Evolutionary conservation across 1,140 invertebrate species (phyloP).

Genomic region (Drosophila kepulauana): DNA sequence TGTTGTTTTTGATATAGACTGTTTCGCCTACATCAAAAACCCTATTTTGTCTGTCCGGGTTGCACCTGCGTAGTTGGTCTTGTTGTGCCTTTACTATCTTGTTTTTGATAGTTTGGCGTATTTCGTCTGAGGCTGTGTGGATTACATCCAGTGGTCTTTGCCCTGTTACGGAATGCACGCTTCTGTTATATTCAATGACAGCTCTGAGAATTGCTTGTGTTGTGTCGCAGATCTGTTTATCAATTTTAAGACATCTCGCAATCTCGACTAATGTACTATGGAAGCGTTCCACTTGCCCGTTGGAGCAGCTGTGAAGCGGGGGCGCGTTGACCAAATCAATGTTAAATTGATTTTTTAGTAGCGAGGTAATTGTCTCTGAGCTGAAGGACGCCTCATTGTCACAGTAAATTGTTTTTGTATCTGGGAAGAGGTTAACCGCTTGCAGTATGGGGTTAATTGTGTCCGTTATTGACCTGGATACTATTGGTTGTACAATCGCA

Average conservation of each 20-base stretch:
- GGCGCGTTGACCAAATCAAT: constrained; percentile 7
- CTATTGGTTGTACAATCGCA: constrained; percentile 2
- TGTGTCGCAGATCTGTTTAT: no score
- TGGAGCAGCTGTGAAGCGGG: constrained; percentile 17
- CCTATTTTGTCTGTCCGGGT: not conserved
- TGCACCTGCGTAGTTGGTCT: not conserved
- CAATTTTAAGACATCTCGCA: not conserved
- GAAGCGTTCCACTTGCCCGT: constrained; percentile 16
- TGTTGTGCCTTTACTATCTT: not conserved
- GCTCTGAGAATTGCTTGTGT: no score
- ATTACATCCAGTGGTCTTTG: not conserved
- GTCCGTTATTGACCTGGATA: constrained; percentile 22
- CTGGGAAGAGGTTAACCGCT: constrained; percentile 10
- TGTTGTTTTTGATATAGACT: not conserved
- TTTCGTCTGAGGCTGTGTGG: not conserved
- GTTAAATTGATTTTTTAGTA: constrained; percentile 6
- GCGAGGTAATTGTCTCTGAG: constrained; percentile 3
- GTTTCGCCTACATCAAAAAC: constrained; percentile 1
- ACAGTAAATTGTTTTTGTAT: constrained; percentile 2
- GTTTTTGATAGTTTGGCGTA: not conserved
- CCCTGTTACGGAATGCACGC: not conserved
- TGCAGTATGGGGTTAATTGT: constrained; percentile 10
- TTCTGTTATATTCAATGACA: not conserved
- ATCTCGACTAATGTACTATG: not conserved
- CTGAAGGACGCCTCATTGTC: constrained; percentile 10